These are phyloP conservation scores for Neolamprologus caudopunctatus DNA, from an alignment of 2,113 vertebrate genomes.

Conservation along the genomic window DNA sequence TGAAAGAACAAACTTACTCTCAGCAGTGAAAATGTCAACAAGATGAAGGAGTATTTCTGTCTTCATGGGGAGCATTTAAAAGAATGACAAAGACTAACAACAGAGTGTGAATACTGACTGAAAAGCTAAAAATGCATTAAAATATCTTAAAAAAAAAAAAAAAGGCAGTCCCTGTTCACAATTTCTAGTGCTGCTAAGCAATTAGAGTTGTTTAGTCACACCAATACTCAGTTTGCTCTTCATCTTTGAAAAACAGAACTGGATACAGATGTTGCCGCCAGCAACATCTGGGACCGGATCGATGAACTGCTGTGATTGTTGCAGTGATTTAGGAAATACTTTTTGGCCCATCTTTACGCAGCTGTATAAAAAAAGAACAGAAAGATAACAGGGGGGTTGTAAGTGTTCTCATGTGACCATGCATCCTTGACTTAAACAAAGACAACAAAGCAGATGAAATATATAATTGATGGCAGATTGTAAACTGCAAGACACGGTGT, in stretches of 20 bases:
- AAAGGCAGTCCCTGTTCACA: not conserved
- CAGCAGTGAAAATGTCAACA: not conserved
- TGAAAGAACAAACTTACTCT: not conserved
- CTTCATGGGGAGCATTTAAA: not conserved
- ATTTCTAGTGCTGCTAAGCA: not conserved
- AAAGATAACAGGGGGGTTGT: not conserved
- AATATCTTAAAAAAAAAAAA: not conserved
- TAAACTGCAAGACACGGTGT: not conserved
- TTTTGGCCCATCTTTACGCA: not conserved
- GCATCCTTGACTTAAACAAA: not conserved
- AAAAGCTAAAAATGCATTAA: not conserved
- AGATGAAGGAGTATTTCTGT: not conserved
- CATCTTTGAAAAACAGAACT: not conserved
- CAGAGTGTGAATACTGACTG: not conserved
- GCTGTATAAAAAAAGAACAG: not conserved
- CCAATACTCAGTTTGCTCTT: not conserved
- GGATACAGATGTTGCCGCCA: not conserved
- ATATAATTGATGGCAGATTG: not conserved
- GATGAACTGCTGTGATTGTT: not conserved
- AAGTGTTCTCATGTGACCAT: not conserved
- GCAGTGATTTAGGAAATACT: not conserved
- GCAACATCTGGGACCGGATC: not conserved
- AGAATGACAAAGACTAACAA: not conserved
- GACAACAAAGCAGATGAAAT: not conserved
- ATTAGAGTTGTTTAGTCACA: not conserved